A percentile compares a stretch with the other conserved stretches of the same genome.
Conservation (phyloP, 1,140 invertebrate genomes). For the Coptotermes formosanus region DNA sequence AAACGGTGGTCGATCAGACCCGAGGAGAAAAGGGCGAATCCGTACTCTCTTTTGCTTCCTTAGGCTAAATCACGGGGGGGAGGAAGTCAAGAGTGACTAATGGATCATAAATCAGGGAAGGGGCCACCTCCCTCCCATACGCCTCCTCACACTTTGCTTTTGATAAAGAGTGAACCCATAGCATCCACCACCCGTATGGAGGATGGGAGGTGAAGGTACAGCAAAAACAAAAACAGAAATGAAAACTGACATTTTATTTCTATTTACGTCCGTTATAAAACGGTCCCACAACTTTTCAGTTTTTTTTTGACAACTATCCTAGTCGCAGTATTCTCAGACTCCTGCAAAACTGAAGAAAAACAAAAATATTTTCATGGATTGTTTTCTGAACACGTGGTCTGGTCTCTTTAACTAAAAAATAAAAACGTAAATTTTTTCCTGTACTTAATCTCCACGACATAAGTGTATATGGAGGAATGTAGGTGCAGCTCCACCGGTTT, state of each 20-base stretch:
- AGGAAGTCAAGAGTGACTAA: conserved; percentile 18
- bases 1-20: not conserved
- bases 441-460: too few species aligned
- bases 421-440: too few species aligned
- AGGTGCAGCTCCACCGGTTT: too few species aligned
- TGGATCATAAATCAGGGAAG: not conserved
- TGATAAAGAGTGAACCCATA: conserved; percentile 7
- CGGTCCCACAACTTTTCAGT: too few species aligned
- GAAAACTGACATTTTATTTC: not conserved
- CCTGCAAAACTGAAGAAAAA: not conserved
- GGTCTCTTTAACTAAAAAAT: not conserved
- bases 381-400: not conserved
- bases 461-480: too few species aligned
- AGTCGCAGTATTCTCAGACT: not conserved
- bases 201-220: not conserved
- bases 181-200: not conserved
- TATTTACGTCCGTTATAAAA: not conserved
- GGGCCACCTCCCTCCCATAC: not conserved
- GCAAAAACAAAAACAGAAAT: not conserved
- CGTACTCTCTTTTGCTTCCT: not conserved
- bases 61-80: conserved; percentile 15
- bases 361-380: not conserved
- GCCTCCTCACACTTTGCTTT: not conserved
- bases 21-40: not conserved
- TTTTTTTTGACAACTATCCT: not conserved